Conservation (phyloP, 2,113 vertebrate genomes). For the Dicaeum eximium region DNA sequence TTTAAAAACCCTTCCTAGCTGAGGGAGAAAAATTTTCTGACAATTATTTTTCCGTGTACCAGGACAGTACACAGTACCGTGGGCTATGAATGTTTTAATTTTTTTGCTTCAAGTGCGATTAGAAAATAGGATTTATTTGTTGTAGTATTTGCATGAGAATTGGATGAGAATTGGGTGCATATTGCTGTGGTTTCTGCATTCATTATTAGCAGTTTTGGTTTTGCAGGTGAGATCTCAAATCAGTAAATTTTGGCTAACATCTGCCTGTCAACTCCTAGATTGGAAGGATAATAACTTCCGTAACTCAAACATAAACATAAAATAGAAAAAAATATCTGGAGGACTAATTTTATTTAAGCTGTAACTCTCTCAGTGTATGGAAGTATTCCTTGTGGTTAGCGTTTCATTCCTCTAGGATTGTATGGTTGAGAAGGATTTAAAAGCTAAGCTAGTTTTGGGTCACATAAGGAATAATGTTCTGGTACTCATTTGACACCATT, state of each 20-base stretch:
- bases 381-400: not conserved
- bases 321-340: not conserved
- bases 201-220: not conserved
- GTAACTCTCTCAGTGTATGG: not conserved
- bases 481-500: not conserved
- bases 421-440: not conserved
- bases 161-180: rapidly evolving
- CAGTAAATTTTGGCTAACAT: not conserved
- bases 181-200: not conserved
- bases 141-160: not conserved
- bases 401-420: not conserved
- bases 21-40: not conserved
- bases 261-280: not conserved
- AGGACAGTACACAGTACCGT: not conserved
- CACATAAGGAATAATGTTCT: not conserved
- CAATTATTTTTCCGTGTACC: not conserved
- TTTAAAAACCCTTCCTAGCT: not conserved
- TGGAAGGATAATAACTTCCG: not conserved
- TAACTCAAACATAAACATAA: not conserved
- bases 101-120: not conserved
- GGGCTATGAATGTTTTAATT: not conserved
- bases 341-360: not conserved
- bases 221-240: not conserved
- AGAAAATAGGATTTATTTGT: not conserved
- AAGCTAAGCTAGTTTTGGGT: not conserved